Conservation (phyloP, 2,888 invertebrate species). For the Oxytorus armatus region DNA sequence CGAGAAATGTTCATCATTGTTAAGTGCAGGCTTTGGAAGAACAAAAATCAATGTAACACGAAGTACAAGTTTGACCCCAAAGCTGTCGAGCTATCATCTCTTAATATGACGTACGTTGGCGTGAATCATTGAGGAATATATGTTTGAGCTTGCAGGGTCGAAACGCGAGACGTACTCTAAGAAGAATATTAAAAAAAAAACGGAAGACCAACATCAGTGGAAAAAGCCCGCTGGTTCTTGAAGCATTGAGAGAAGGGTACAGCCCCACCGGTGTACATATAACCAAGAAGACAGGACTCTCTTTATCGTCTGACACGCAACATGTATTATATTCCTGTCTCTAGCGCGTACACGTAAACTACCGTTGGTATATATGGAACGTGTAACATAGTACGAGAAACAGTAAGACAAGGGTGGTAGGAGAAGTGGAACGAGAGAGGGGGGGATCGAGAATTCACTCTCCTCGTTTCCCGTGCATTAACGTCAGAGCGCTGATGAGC, state of each 20-base stretch:
- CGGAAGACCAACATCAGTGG: constrained; percentile 2
- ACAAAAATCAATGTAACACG: not conserved
- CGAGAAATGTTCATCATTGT: not conserved
- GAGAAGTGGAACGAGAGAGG: constrained; percentile 19
- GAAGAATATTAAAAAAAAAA: constrained; percentile 35
- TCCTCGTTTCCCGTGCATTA: constrained; percentile 58
- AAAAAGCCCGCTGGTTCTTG: constrained; percentile 40
- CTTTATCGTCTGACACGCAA: constrained; percentile 53
- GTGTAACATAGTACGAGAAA: constrained; percentile 39
- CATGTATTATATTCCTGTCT: constrained; percentile 50
- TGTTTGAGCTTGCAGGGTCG: constrained; percentile 1
- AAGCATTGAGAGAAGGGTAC: constrained; percentile 44
- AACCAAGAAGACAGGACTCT: constrained; percentile 46
- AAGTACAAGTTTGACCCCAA: constrained; percentile 9
- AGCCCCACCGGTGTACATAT: constrained; percentile 14
- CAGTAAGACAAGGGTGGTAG: constrained; percentile 14
- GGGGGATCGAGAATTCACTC: constrained; percentile 43
- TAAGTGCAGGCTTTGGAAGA: not conserved
- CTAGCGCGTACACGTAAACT: constrained; percentile 22
- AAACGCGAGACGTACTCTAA: constrained; percentile 1
- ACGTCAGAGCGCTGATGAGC: constrained; percentile 63
- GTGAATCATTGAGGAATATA: constrained; percentile 32
- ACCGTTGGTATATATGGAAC: constrained; percentile 35
- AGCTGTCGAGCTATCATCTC: not conserved
- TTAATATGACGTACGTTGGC: constrained; percentile 37